phyloP scores from a whole-genome alignment of 2,888 invertebrate genomes.

The Xestia xanthographa region DNA sequence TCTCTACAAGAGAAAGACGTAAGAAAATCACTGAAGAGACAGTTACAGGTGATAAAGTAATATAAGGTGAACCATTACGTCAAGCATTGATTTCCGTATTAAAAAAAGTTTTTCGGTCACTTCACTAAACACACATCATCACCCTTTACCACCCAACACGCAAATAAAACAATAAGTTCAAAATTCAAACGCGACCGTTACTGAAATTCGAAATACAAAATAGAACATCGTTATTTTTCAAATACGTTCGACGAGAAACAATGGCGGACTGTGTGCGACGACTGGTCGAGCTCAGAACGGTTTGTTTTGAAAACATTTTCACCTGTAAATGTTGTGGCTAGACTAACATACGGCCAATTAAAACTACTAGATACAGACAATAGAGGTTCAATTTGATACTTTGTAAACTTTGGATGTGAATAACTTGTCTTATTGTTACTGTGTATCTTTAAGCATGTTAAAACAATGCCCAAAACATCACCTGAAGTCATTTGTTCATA shows the following conservation, averaged over 20 bases:
- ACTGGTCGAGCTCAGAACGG: constrained; percentile 56
- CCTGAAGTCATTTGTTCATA: constrained; percentile 3
- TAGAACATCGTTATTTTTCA: constrained; percentile 63
- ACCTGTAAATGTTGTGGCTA: constrained; percentile 69
- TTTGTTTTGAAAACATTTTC: constrained; percentile 72
- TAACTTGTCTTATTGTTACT: constrained; percentile 18
- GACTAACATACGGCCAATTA: constrained; percentile 60
- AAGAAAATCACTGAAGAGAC: constrained; percentile 1
- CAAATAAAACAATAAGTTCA: constrained; percentile 45
- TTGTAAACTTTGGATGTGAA: constrained; percentile 67
- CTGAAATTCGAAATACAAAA: constrained; percentile 61
- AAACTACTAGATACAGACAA: constrained; percentile 66
- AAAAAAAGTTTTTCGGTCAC: constrained; percentile 33
- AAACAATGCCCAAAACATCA: constrained; percentile 20
- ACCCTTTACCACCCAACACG: constrained; percentile 19
- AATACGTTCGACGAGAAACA: constrained; percentile 70
- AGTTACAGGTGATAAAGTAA: not conserved
- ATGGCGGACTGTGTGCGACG: constrained; percentile 62
- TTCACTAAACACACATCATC: constrained; percentile 53
- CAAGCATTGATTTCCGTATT: not conserved
- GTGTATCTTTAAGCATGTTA: constrained; percentile 5
- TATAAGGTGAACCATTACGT: constrained; percentile 32
- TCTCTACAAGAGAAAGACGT: constrained; percentile 2
- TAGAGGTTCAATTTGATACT: constrained; percentile 59
- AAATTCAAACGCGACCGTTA: constrained; percentile 55